Evolutionary conservation across 1,140 invertebrate species (phyloP).

Genomic region (Pseudomyrmex flavicornis): DNA sequence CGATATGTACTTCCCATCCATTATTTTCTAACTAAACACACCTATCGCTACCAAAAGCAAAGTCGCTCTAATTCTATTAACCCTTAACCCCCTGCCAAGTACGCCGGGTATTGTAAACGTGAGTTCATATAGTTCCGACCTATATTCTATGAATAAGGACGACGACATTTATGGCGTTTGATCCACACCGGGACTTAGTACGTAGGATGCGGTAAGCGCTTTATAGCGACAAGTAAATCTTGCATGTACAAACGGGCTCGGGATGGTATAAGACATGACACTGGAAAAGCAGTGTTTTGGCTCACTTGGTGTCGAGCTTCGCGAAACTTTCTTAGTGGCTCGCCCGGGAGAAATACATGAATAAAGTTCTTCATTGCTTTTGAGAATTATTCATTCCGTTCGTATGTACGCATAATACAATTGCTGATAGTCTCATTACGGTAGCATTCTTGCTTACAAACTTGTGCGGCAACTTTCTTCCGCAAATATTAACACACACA

Average conservation of each 20-base stretch:
- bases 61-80: not conserved
- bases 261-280: slow-evolving; percentile 17
- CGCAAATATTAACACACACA: too few relatives aligned
- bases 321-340: slow-evolving; percentile 60
- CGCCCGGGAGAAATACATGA: slow-evolving; percentile 22
- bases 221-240: slow-evolving; percentile 62
- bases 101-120: slow-evolving; percentile 7
- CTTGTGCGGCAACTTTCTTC: not conserved
- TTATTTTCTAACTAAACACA: slow-evolving; percentile 33
- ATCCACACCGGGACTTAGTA: slow-evolving; percentile 50
- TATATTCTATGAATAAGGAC: slow-evolving; percentile 38
- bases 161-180: slow-evolving; percentile 54
- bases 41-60: not conserved
- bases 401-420: slow-evolving; percentile 15
- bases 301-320: slow-evolving; percentile 38
- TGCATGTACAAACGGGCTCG: slow-evolving; percentile 32
- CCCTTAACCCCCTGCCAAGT: not conserved
- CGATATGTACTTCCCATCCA: not conserved
- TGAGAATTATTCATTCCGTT: slow-evolving; percentile 24
- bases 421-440: slow-evolving; percentile 24
- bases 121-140: slow-evolving; percentile 27
- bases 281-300: slow-evolving; percentile 25
- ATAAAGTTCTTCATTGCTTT: not conserved
- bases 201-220: slow-evolving; percentile 56
- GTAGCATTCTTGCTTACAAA: not conserved